Conservation (phyloP, 2,888 invertebrate genomes). For the Lissonota sp. region DNA sequence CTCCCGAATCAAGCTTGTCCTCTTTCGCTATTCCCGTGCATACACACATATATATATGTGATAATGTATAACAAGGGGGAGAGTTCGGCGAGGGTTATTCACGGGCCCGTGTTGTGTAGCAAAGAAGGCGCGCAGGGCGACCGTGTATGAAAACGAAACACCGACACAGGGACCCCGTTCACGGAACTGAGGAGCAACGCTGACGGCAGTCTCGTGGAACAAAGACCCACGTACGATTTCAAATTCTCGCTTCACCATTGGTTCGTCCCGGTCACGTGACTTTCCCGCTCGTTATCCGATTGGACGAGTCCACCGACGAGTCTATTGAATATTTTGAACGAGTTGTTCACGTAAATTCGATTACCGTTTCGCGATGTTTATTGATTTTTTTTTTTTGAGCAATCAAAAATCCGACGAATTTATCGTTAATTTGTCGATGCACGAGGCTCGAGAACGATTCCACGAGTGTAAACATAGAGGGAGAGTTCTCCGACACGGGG, state of each 20-base stretch:
- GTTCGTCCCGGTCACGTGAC: conserved; percentile 85
- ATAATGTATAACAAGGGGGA: conserved; percentile 32
- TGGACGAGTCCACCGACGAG: conserved; percentile 79
- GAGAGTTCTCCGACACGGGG: conserved; percentile 39
- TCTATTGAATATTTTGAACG: conserved; percentile 72
- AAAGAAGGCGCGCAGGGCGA: conserved; percentile 71
- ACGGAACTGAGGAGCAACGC: conserved; percentile 82
- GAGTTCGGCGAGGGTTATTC: conserved; percentile 44
- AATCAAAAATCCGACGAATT: neutral
- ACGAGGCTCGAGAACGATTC: conserved; percentile 41
- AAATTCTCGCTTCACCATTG: conserved; percentile 85
- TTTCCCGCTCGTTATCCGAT: conserved; percentile 79
- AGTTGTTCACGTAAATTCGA: neutral
- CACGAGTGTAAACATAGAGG: conserved; percentile 64
- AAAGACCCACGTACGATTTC: conserved; percentile 84
- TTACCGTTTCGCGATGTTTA: too few species aligned
- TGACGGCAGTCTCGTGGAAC: conserved; percentile 81
- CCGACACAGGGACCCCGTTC: conserved; percentile 82
- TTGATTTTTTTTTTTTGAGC: neutral
- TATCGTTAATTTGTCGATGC: conserved; percentile 9
- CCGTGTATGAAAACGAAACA: conserved; percentile 81
- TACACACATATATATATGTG: conserved; percentile 15
- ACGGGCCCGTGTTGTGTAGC: conserved; percentile 48
- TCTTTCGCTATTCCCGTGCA: neutral
- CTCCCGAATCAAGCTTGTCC: too few species aligned